These are phyloP conservation scores for Cydia splendana DNA, from an alignment of 1,140 invertebrate genomes.

Conservation along the genomic window DNA sequence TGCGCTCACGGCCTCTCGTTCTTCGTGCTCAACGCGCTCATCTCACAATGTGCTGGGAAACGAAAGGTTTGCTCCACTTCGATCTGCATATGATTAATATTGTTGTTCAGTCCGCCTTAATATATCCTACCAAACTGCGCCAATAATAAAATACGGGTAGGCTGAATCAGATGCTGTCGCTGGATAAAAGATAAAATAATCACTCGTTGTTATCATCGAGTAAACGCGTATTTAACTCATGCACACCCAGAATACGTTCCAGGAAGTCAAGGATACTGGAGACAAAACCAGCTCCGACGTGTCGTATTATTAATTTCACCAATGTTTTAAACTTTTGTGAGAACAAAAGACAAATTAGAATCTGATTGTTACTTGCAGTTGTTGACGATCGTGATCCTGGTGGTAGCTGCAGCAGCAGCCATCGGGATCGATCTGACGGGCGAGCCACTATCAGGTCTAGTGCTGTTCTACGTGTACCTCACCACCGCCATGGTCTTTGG, in stretches of 20 bases:
- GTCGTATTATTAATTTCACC: too few species aligned
- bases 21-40: constrained; percentile 63
- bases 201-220: too few species aligned
- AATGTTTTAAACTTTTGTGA: too few species aligned
- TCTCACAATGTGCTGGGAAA: constrained; percentile 61
- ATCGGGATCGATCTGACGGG: constrained; percentile 53
- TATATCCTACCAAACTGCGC: too few species aligned
- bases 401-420: constrained; percentile 53
- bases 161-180: too few species aligned
- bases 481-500: constrained; percentile 68
- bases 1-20: constrained; percentile 65
- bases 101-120: too few species aligned
- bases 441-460: constrained; percentile 58
- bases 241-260: too few species aligned
- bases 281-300: too few species aligned
- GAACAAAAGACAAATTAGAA: not conserved
- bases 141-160: too few species aligned
- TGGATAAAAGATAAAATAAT: too few species aligned
- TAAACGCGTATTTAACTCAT: too few species aligned
- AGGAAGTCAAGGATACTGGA: too few species aligned
- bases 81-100: not conserved
- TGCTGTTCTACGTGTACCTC: constrained; percentile 63
- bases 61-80: constrained; percentile 49
- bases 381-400: constrained; percentile 54
- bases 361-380: constrained; percentile 43